Percentiles rank a stretch among this genome's conserved stretches.
Evolutionary conservation across 1,140 invertebrate genomes (phyloP).

Genomic region (Anoplophora glabripennis): DNA sequence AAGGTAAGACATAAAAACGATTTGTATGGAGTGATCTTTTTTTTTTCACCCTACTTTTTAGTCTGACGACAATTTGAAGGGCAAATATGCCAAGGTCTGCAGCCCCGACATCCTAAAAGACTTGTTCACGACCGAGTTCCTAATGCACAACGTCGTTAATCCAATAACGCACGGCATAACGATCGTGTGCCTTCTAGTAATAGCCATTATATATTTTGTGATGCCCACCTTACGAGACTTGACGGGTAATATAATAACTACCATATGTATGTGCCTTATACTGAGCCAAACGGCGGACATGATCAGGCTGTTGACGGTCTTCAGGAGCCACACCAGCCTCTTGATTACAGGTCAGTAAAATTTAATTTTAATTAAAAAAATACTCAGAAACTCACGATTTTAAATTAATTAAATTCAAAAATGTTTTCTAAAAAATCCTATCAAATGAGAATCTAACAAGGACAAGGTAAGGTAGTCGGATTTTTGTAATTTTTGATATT

Average conservation of each 20-base stretch:
- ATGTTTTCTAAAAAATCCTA: too few relatives aligned
- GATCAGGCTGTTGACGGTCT: constrained; percentile 75
- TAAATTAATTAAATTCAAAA: too few relatives aligned
- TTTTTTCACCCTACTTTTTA: constrained; percentile 30
- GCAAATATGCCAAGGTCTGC: constrained; percentile 71
- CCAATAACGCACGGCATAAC: constrained; percentile 71
- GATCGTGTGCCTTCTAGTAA: constrained; percentile 66
- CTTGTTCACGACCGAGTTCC: constrained; percentile 67
- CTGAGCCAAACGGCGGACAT: constrained; percentile 71
- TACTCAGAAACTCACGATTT: too few relatives aligned
- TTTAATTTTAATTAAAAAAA: too few relatives aligned
- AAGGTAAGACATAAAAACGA: constrained; percentile 54
- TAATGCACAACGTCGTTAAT: constrained; percentile 71
- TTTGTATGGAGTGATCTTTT: neutral
- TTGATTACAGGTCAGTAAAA: constrained; percentile 64
- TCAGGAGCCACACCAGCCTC: constrained; percentile 74
- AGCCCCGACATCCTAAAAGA: constrained; percentile 63
- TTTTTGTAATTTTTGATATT: too few relatives aligned
- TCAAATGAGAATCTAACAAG: too few relatives aligned
- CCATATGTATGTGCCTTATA: constrained; percentile 72
- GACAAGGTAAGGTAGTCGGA: too few relatives aligned
- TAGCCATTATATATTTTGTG: constrained; percentile 79
- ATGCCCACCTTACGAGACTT: constrained; percentile 78
- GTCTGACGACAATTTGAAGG: constrained; percentile 48
- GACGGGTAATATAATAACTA: constrained; percentile 79